Conservation (phyloP, 2,113 vertebrate genomes). For the Rhea americana region DNA sequence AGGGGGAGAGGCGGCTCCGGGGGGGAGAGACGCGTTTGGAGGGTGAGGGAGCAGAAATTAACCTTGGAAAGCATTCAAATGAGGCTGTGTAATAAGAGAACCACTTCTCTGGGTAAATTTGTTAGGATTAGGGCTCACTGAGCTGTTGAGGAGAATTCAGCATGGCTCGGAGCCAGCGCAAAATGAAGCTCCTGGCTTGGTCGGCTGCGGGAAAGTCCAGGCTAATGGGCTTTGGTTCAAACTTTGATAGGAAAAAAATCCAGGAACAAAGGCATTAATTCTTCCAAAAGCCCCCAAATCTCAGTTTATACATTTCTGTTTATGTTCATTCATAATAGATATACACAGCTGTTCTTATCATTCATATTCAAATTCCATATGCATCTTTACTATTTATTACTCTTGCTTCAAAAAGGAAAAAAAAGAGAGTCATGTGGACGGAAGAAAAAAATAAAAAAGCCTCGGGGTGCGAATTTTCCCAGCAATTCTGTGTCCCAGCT, state of each 20-base stretch:
- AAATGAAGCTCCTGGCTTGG: constrained; percentile 73
- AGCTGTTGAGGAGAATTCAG: constrained; percentile 72
- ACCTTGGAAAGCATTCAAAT: constrained; percentile 75
- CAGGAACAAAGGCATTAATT: constrained; percentile 77
- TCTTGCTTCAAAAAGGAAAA: constrained; percentile 10
- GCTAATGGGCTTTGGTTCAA: constrained; percentile 74
- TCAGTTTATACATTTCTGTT: constrained; percentile 78
- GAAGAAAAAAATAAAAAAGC: not conserved
- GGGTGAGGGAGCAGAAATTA: constrained; percentile 66
- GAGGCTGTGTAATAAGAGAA: constrained; percentile 73
- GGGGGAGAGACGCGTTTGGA: not conserved
- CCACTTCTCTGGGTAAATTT: constrained; percentile 76
- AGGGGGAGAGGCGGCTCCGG: not conserved
- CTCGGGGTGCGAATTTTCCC: not conserved
- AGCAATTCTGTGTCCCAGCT: not conserved
- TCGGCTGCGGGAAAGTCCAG: constrained; percentile 64
- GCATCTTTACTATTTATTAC: constrained; percentile 65
- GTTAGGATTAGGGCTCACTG: constrained; percentile 76
- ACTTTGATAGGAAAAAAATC: constrained; percentile 74
- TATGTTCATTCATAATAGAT: constrained; percentile 77
- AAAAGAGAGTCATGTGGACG: not conserved
- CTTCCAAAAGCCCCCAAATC: constrained; percentile 76
- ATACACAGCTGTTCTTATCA: constrained; percentile 78
- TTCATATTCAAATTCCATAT: constrained; percentile 75
- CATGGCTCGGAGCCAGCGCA: constrained; percentile 64